Evolutionary conservation across 2,888 invertebrate species (phyloP), one percentile per base, ranked within the genome.

Genomic region (Oscheius sp.): DNA sequence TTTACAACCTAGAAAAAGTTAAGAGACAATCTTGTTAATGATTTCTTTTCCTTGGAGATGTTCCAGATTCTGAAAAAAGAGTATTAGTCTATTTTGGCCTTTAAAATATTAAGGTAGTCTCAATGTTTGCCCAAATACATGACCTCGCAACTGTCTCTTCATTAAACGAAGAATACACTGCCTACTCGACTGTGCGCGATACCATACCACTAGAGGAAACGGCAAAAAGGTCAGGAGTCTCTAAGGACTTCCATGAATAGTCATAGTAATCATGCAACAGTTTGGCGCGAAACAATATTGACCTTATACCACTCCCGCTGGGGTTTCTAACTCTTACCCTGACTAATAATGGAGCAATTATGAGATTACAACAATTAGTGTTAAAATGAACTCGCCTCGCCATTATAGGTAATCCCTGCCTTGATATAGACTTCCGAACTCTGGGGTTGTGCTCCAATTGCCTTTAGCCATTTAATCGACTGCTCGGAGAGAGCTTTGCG

Each of bases 401-500:
- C 69, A 50, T 61, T 63, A 31, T 69, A 69, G 20, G 29, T 52
- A 10, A 12, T 25, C 10, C 33, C 52, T 25, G 69, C 23, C 12
- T 29, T 10, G 10, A 69, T 34, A 29, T 42, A 69, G 5, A 63
- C 69, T 10, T 42, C 20, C 5, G 33, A 42, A 12, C 15, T 31
- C 39, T 61, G 37, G 6, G 63, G 33, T 17, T 20, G 39, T 1
- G 53, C 61, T 3, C 69, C 69, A 1, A 63, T 52, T n/a, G 23
- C 23, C n/a, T 12, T n/a, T 12, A 69, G 29, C 69, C 69, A 69
- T 17, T 63, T 63, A 3, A 29, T 23, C 10, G 58, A 34, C 68
- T 75, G 65, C 57, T 70, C 65, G 27, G 69, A 66, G 20, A 80
- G 64, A 53, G 70, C 73, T 1, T 57, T 46, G 20, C 66, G 65